Evolutionary conservation across 2,113 vertebrate species (phyloP).

Genomic region (Antennarius striatus): DNA sequence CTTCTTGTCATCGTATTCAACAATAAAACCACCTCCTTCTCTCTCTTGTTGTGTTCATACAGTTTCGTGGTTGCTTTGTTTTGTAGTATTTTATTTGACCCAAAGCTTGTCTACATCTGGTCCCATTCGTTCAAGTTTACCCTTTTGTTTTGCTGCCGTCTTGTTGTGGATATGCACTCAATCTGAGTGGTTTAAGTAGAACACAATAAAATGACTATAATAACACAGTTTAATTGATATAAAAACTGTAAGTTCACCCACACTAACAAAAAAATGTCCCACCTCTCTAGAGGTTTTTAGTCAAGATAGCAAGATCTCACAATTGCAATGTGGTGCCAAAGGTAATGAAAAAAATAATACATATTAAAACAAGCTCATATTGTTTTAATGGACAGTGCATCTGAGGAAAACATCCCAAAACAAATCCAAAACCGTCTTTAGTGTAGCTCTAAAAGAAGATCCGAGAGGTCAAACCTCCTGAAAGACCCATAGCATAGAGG

Average conservation of each 20-base stretch:
- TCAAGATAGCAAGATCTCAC: too few relatives aligned
- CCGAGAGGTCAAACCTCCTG: too few relatives aligned
- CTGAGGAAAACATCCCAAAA: too few relatives aligned
- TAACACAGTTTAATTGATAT: not conserved
- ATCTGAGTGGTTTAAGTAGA: not conserved
- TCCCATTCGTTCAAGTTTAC: constrained; percentile 1
- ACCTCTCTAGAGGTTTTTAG: too few relatives aligned
- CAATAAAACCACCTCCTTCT: constrained; percentile 6
- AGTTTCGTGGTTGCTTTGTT: constrained; percentile 17
- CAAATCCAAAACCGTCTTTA: too few relatives aligned
- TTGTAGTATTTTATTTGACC: not conserved
- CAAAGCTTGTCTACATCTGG: not conserved
- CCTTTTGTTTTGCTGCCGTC: not conserved
- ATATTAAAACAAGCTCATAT: too few relatives aligned
- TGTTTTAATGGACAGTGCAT: too few relatives aligned
- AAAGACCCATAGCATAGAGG: too few relatives aligned
- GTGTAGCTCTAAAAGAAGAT: too few relatives aligned
- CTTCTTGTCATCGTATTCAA: constrained; percentile 24
- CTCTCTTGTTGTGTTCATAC: not conserved
- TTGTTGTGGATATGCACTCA: not conserved
- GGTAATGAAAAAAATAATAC: too few relatives aligned
- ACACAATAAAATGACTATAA: not conserved
- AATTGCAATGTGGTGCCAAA: too few relatives aligned
- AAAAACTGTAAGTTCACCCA: not conserved
- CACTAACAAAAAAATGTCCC: not conserved